Evolutionary conservation across 2,888 invertebrate species (phyloP).

Genomic region (Ectropis crepuscularia): DNA sequence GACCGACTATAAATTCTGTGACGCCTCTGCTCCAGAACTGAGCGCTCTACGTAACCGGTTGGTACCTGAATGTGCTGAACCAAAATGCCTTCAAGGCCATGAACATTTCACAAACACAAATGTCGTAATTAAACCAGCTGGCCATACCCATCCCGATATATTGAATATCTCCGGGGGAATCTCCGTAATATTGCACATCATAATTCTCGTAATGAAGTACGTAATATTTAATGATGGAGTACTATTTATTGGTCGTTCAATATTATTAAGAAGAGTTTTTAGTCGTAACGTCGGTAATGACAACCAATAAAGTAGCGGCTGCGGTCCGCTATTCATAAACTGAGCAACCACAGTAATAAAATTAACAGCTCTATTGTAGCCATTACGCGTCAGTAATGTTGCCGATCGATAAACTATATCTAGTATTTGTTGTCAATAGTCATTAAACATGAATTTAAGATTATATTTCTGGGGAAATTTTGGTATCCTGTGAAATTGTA

Average conservation of each 20-base stretch:
- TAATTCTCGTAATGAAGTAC: slow-evolving; percentile 34
- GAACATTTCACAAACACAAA: slow-evolving; percentile 9
- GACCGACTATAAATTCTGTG: slow-evolving; percentile 75
- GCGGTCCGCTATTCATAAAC: slow-evolving; percentile 53
- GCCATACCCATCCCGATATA: slow-evolving; percentile 6
- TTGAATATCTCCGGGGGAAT: slow-evolving; percentile 5
- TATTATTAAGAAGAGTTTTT: slow-evolving; percentile 43
- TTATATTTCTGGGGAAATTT: neutral
- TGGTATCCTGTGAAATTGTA: too few relatives aligned
- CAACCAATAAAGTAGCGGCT: slow-evolving; percentile 56
- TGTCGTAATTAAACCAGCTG: slow-evolving; percentile 7
- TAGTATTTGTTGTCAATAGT: slow-evolving; percentile 18
- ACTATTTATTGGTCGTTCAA: slow-evolving; percentile 37
- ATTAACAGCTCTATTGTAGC: slow-evolving; percentile 58
- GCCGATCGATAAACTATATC: slow-evolving; percentile 17
- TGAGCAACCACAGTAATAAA: slow-evolving; percentile 58
- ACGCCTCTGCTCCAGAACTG: slow-evolving; percentile 74
- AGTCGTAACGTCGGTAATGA: slow-evolving; percentile 54
- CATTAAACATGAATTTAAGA: slow-evolving; percentile 3
- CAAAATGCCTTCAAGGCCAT: slow-evolving; percentile 32
- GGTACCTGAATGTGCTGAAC: slow-evolving; percentile 54
- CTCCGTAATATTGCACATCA: neutral
- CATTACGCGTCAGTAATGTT: slow-evolving; percentile 33
- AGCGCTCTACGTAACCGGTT: slow-evolving; percentile 62
- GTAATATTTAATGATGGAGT: slow-evolving; percentile 13